A percentile compares a stretch with the other conserved stretches of the same genome.
Conservation (phyloP, 2,888 invertebrate genomes). For the Andrena bicolor region DNA sequence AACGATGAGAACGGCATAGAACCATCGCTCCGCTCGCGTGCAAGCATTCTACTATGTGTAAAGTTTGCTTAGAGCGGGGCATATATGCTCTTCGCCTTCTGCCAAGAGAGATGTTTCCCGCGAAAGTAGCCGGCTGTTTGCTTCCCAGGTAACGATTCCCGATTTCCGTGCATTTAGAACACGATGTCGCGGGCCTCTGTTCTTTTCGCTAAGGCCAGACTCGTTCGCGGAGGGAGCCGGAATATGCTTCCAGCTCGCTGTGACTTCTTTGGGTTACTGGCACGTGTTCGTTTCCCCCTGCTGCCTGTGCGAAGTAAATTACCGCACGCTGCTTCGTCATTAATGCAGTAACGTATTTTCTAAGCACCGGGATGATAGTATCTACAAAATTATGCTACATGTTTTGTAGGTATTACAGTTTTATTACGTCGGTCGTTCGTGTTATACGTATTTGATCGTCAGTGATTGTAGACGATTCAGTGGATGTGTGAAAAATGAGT, state of each 20-base stretch:
- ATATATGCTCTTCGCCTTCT: conserved; percentile 67
- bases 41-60: conserved; percentile 66
- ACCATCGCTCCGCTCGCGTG: conserved; percentile 56
- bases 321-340: background rate
- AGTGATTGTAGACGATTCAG: no score
- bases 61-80: conserved; percentile 67
- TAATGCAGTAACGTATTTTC: no score
- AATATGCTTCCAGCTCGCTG: background rate
- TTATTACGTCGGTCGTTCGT: no score
- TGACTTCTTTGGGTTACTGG: conserved; percentile 31
- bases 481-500: no score
- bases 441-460: no score
- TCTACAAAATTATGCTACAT: no score
- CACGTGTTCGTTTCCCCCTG: conserved; percentile 11
- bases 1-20: conserved; percentile 60
- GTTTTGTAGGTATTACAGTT: no score
- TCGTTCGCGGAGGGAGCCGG: background rate
- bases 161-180: conserved; percentile 49
- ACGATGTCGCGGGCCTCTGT: background rate
- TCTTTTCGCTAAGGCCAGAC: background rate
- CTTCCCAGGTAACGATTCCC: conserved; percentile 50
- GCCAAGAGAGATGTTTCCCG: conserved; percentile 76
- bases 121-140: conserved; percentile 76
- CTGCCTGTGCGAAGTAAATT: conserved; percentile 1
- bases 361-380: no score